Base-by-base conservation (phyloP, 2,888 invertebrate genomes). In the Drosophila bunnanda region DNA sequence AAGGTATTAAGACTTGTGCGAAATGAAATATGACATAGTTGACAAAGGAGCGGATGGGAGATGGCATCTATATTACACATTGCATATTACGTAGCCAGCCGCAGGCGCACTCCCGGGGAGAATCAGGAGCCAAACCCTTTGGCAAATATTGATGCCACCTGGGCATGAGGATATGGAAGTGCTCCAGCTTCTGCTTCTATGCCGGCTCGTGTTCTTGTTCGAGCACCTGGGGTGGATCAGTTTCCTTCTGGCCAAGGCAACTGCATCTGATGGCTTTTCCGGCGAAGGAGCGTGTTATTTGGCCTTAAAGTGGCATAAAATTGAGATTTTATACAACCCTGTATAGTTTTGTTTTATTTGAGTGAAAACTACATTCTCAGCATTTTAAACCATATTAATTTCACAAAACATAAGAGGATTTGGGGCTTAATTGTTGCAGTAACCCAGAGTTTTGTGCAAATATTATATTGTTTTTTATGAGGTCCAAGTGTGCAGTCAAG, bases 1-100 rank as follows among this genome's bases (percentile, higher is more conserved):
- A 79, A 83, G 87, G 87, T 87, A 83, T 87, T 84, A 83, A 71
- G 88, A 70, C 82, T 71, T 75, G 80, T 73, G 76, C 71, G 68
- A 78, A 83, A 83, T 83, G 83, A 83, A 87, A 85, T 83, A 83
- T 87, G 88, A 87, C 82, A 77, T 82, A 76, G 76, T 79, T 87
- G 85, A 83, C 83, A 84, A 82, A 87, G 79, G 87, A 73, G 76
- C 71, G 66, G 67, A 66, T 44, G 73, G 53, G 56, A 57, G 75
- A 66, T 75, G 67, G 73, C 75, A 74, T 75, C 67, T 65, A 66
- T 73, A 73, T 61, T 52, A 61, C 48, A 71, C 54, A 55, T 67
- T 67, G 56, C 48, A 71, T 67, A 67, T 67, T 67, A 60, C 43
- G 30, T 7, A 41, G 60, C 48, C 50, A 48, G 41, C 55, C 39